Evolutionary conservation across 2,888 invertebrate species (phyloP).

Genomic region (Asteroscopus sphinx): DNA sequence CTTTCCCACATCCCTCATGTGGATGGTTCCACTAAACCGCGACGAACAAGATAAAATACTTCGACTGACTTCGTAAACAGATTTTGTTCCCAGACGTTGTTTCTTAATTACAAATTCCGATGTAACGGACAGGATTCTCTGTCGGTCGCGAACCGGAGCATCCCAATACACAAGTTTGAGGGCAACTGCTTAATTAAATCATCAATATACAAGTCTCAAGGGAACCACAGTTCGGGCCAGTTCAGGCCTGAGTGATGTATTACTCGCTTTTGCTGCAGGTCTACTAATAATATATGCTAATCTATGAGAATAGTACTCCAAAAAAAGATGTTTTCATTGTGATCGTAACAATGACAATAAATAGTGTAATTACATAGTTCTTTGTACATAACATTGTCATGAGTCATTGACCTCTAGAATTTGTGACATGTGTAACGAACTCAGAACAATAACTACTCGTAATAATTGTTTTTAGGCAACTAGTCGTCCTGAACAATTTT

Average conservation of each 20-base stretch:
- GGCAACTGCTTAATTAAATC: constrained; percentile 80
- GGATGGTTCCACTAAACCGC: constrained; percentile 60
- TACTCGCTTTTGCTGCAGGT: constrained; percentile 49
- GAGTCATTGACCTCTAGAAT: not conserved
- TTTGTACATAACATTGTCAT: too few species aligned
- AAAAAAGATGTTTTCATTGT: not conserved
- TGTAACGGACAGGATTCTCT: constrained; percentile 71
- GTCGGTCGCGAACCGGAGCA: constrained; percentile 57
- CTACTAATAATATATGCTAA: not conserved
- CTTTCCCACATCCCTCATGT: constrained; percentile 57
- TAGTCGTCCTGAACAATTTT: too few species aligned
- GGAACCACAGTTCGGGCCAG: constrained; percentile 53
- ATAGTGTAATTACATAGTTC: too few species aligned
- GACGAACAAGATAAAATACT: constrained; percentile 73
- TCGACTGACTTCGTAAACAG: constrained; percentile 73
- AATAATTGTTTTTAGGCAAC: too few species aligned
- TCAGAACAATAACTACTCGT: too few species aligned
- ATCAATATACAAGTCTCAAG: constrained; percentile 72
- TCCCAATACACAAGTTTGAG: constrained; percentile 70
- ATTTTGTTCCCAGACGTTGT: constrained; percentile 78
- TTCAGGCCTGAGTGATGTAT: constrained; percentile 66
- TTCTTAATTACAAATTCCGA: constrained; percentile 85
- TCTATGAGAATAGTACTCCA: too few species aligned
- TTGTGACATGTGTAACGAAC: too few species aligned
- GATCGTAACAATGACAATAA: not conserved